Evolutionary conservation across 2,797 vertebrate species (phyloP).

Genomic region (Micromesistius poutassou): DNA sequence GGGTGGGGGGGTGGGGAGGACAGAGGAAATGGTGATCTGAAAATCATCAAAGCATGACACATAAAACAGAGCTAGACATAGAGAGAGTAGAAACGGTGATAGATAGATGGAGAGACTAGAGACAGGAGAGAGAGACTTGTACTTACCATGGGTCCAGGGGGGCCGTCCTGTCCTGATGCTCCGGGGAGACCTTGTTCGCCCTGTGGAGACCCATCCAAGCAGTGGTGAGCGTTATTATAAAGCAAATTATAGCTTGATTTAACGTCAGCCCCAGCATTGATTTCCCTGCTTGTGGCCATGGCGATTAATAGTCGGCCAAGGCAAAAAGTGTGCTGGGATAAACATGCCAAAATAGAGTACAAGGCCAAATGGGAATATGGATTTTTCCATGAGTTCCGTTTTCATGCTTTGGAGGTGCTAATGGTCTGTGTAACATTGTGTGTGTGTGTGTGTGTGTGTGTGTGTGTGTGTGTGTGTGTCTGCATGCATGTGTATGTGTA

Average conservation of each 20-base stretch:
- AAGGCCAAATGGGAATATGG: conserved; percentile 60
- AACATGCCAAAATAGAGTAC: conserved; percentile 60
- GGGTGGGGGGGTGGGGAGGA: not conserved
- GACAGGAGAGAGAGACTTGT: conserved; percentile 13
- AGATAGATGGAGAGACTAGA: not conserved
- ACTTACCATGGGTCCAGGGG: conserved; percentile 90
- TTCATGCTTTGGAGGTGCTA: conserved; percentile 39
- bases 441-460: conserved; percentile 23
- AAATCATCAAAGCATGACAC: conserved; percentile 5
- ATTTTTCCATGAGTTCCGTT: conserved; percentile 67
- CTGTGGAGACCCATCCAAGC: conserved; percentile 67
- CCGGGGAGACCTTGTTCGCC: conserved; percentile 94
- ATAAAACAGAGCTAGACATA: conserved; percentile 18
- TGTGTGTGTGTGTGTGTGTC: conserved; percentile 11
- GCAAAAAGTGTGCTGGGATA: conserved; percentile 58
- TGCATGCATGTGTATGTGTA: not conserved
- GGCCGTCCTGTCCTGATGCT: conserved; percentile 87
- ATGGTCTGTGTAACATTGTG: conserved; percentile 8
- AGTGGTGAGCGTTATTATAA: conserved; percentile 1
- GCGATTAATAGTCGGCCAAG: conserved; percentile 66
- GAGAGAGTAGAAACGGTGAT: not conserved
- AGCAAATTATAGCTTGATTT: conserved; percentile 62
- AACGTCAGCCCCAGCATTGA: conserved; percentile 61
- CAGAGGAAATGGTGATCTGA: not conserved
- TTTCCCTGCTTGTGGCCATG: conserved; percentile 49